These are phyloP conservation scores for Miichthys miiuy DNA, from an alignment of 2,797 vertebrate genomes.

Conservation along the genomic window DNA sequence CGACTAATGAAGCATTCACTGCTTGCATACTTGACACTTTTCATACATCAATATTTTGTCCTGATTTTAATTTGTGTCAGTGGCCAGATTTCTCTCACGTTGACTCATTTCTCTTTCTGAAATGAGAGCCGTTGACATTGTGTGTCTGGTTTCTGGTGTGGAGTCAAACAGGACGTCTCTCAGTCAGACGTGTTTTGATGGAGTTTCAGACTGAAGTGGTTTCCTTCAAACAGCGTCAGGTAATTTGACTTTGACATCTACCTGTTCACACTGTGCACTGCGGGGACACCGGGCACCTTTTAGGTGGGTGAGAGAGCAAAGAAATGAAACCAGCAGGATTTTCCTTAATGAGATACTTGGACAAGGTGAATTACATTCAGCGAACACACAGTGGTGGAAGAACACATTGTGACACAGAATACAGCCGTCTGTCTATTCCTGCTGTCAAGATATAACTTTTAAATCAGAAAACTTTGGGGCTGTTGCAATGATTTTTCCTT, in stretches of 20 bases:
- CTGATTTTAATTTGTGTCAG: too few species aligned
- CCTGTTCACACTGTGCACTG: slow-evolving; percentile 47
- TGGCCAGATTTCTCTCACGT: too few species aligned
- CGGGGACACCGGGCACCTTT: slow-evolving; percentile 18
- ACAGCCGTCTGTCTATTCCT: neutral
- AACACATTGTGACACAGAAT: slow-evolving; percentile 18
- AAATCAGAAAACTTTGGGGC: neutral
- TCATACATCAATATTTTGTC: too few species aligned
- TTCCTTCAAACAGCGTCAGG: slow-evolving; percentile 41
- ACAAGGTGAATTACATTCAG: slow-evolving; percentile 51
- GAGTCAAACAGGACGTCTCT: slow-evolving; percentile 19
- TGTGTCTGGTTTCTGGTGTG: too few species aligned
- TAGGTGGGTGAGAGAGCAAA: slow-evolving; percentile 31
- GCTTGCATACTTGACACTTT: too few species aligned
- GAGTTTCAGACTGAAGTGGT: slow-evolving; percentile 34
- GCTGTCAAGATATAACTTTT: neutral
- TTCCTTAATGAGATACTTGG: slow-evolving; percentile 58
- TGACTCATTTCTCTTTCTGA: too few species aligned
- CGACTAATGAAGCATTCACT: too few species aligned
- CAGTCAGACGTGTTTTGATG: slow-evolving; percentile 17
- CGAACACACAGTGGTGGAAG: slow-evolving; percentile 14
- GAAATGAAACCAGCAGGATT: slow-evolving; percentile 43
- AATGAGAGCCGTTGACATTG: too few species aligned
- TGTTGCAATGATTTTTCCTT: too few species aligned
- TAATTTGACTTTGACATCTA: slow-evolving; percentile 55